Percentiles rank a stretch among this genome's conserved stretches.
Evolutionary conservation across 2,888 invertebrate species (phyloP).

Genomic region (Mythimna pallens): DNA sequence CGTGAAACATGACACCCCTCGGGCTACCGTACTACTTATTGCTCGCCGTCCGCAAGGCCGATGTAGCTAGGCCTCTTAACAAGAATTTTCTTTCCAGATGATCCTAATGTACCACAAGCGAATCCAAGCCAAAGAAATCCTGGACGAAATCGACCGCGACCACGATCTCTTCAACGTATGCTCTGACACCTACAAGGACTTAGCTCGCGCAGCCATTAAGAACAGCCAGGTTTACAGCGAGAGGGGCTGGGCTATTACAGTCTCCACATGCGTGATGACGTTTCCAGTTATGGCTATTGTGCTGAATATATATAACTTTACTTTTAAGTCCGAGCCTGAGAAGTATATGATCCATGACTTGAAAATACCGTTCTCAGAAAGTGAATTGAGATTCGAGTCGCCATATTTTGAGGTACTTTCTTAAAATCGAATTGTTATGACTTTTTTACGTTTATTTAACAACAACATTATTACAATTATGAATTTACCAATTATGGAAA

Average conservation of each 20-base stretch:
- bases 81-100: slow-evolving; percentile 67
- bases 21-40: too few relatives aligned
- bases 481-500: too few relatives aligned
- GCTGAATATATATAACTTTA: slow-evolving; percentile 67
- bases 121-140: slow-evolving; percentile 63
- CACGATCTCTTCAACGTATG: slow-evolving; percentile 66
- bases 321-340: slow-evolving; percentile 62
- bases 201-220: slow-evolving; percentile 59
- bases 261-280: slow-evolving; percentile 63
- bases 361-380: slow-evolving; percentile 65
- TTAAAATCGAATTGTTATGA: too few relatives aligned
- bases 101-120: slow-evolving; percentile 72
- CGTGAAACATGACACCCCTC: too few relatives aligned
- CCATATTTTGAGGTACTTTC: slow-evolving; percentile 74
- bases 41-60: too few relatives aligned
- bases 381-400: slow-evolving; percentile 69
- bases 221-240: slow-evolving; percentile 72
- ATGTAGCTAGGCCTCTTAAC: neutral
- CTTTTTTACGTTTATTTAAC: too few relatives aligned
- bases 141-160: slow-evolving; percentile 76
- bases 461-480: too few relatives aligned
- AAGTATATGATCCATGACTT: slow-evolving; percentile 81
- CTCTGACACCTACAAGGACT: slow-evolving; percentile 51
- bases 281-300: slow-evolving; percentile 74
- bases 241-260: slow-evolving; percentile 69